Base-by-base conservation (phyloP, 2,888 invertebrate species). In the Phortica magna region DNA sequence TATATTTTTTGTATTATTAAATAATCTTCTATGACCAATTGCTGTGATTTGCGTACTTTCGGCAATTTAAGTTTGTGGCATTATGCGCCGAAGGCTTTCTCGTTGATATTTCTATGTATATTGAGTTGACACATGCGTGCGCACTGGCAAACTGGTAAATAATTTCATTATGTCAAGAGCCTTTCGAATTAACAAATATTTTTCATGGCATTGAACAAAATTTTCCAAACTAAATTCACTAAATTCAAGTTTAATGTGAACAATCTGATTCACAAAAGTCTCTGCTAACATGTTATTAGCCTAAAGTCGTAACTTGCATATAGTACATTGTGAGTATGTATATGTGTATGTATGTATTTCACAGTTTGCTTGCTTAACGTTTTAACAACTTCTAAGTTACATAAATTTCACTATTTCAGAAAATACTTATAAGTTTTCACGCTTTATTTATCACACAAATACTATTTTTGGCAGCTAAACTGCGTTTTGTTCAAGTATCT, bases 1-100 rank as follows among this genome's bases (percentile, higher is more conserved):
- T n/a, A n/a, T n/a, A n/a, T n/a, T n/a, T n/a, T 79, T 77, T 74
- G 43, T 76, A 19, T 59, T 57, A 14, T 17, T 9, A 14, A 19
- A 9, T 14, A 59, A 17, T 59, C 10, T 59, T 59, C 6, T 31
- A 31, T 31, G 31, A 2, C 31, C 0, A 2, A 31, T 31, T 31
- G 31, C 31, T 4, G 5, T 31, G 31, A 31, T 31, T 31, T 31
- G 31, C 1, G 1, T 1, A 31, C 31, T 31, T 31, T 31, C 2
- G 31, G 31, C 31, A 31, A 31, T 31, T 31, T 31, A 4, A 31
- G 31, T 31, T 4, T n/a, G n/a, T n/a, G n/a, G 31, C 12, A 22
- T 22, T 61, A 43, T 43, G 7, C 2, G 19, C 59, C 12, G 53
- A 53, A 59, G n/a, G 5, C 7, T n/a, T 59, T 31, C 14, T 19